phyloP scores from a whole-genome alignment of 2,797 vertebrate species.

The Chaenodraco wilsoni region DNA sequence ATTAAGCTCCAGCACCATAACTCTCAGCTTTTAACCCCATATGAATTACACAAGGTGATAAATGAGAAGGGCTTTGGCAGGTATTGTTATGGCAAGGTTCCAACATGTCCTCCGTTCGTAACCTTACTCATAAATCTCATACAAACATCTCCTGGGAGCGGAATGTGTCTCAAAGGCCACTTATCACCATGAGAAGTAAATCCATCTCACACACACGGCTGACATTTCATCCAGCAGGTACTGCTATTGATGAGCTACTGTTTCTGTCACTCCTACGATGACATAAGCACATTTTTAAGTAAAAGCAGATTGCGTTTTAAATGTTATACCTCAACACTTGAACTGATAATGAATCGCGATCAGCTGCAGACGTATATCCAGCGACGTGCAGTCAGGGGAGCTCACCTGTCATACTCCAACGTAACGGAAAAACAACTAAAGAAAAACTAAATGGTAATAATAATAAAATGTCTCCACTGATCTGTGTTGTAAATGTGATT shows the following conservation, averaged over 20 bases:
- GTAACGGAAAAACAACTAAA: no score
- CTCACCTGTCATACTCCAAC: no score
- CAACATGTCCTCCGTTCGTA: constrained; percentile 19
- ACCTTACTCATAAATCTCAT: constrained; percentile 30
- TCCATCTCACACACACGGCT: not conserved
- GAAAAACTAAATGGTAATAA: no score
- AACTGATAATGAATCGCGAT: not conserved
- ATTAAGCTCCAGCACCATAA: not conserved
- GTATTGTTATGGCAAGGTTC: constrained; percentile 10
- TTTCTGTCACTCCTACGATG: not conserved
- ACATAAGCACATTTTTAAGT: not conserved
- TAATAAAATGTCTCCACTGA: no score
- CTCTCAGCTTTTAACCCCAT: constrained; percentile 5
- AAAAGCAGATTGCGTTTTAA: constrained; percentile 1
- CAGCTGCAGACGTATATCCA: not conserved
- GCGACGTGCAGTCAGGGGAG: no score
- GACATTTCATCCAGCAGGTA: constrained; percentile 14
- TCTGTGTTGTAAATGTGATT: no score
- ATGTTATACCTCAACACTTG: constrained; percentile 7
- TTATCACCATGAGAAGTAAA: constrained; percentile 15
- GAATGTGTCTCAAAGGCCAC: constrained; percentile 9
- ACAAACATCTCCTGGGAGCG: constrained; percentile 13
- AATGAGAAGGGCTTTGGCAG: constrained; percentile 12
- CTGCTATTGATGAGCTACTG: constrained; percentile 7
- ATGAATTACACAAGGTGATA: constrained; percentile 7